Conservation (phyloP, 2,888 invertebrate genomes). For the Amblyjoppa fuscipennis region DNA sequence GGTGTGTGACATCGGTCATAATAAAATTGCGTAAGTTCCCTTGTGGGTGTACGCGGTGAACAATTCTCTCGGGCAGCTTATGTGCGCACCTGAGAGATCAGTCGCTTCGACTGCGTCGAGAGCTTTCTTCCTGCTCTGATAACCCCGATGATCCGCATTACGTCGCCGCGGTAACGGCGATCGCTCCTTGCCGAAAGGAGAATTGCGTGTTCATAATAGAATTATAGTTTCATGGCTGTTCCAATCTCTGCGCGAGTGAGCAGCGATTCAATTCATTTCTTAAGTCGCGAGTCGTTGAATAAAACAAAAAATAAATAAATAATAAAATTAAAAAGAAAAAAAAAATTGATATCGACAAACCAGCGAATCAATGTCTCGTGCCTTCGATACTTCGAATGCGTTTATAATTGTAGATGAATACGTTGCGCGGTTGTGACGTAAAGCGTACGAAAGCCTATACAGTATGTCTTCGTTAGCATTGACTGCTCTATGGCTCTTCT, state of each 20-base stretch:
- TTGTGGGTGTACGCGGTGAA: not conserved
- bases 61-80: slow-evolving; percentile 12
- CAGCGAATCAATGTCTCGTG: slow-evolving; percentile 11
- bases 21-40: slow-evolving; percentile 40
- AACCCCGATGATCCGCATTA: slow-evolving; percentile 56
- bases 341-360: not conserved
- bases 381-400: slow-evolving; percentile 5
- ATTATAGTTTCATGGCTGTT: slow-evolving; percentile 27
- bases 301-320: not conserved
- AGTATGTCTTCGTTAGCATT: slow-evolving; percentile 63
- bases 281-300: not conserved
- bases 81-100: slow-evolving; percentile 40
- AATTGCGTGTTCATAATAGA: slow-evolving; percentile 39
- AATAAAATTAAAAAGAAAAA: not conserved
- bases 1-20: slow-evolving; percentile 25
- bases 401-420: not conserved
- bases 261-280: not conserved
- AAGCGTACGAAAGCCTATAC: slow-evolving; percentile 30
- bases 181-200: slow-evolving; percentile 15
- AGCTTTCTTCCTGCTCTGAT: slow-evolving; percentile 63
- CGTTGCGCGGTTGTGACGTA: slow-evolving; percentile 20
- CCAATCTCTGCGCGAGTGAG: not conserved
- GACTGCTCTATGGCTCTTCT: slow-evolving; percentile 37
- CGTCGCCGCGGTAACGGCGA: slow-evolving; percentile 46
- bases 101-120: not conserved